Evolutionary conservation across 2,113 vertebrate species (phyloP).

Genomic region (Hippolais icterina): DNA sequence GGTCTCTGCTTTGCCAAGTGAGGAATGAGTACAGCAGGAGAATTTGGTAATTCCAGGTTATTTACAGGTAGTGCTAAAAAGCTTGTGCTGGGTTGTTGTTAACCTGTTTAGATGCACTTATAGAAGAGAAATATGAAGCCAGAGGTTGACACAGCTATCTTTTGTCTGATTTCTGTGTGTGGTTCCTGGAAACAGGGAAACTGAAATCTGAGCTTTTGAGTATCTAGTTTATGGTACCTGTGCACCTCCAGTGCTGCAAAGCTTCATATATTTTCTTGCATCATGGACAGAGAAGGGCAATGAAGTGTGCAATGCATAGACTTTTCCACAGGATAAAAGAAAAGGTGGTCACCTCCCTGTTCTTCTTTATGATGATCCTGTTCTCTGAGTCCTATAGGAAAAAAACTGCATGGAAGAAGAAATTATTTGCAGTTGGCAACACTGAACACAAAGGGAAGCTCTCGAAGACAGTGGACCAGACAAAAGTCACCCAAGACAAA

Average conservation of each 20-base stretch:
- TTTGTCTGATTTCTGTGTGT: neutral
- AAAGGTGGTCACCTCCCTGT: neutral
- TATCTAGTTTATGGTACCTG: neutral
- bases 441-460: neutral
- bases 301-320: neutral
- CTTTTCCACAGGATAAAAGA: neutral
- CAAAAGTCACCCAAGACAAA: neutral
- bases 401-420: neutral
- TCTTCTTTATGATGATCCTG: neutral
- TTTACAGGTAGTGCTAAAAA: neutral
- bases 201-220: neutral
- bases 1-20: neutral
- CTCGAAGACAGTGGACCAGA: neutral
- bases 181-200: neutral
- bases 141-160: neutral
- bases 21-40: neutral
- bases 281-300: neutral
- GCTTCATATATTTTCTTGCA: neutral
- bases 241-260: neutral
- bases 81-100: neutral
- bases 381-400: neutral
- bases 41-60: neutral
- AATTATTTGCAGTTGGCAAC: neutral
- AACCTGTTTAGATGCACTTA: neutral
- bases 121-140: neutral